phyloP scores from a whole-genome alignment of 2,113 vertebrate genomes.

The Corvus moneduloides region DNA sequence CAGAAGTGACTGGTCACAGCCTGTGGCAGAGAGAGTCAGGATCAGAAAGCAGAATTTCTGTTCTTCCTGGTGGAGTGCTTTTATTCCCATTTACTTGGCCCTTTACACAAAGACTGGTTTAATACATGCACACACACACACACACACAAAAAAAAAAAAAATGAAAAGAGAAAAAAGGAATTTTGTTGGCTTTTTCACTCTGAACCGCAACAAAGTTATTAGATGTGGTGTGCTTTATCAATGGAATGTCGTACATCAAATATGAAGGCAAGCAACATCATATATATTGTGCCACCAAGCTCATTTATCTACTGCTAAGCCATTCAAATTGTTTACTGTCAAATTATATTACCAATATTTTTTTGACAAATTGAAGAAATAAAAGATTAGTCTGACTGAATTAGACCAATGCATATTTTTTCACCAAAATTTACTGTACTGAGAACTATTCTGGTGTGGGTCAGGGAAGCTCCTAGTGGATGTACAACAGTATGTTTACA shows the following conservation, averaged over 20 bases:
- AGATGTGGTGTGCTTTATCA: background rate
- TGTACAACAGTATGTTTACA: background rate
- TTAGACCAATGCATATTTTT: background rate
- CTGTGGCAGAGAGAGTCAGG: background rate
- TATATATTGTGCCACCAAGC: background rate
- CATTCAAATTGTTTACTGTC: background rate
- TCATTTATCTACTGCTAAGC: background rate
- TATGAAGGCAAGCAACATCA: background rate
- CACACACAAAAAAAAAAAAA: background rate
- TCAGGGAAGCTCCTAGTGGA: background rate
- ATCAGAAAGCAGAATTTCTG: background rate
- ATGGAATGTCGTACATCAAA: background rate
- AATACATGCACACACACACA: background rate
- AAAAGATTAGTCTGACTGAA: background rate
- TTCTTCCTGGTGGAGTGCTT: background rate
- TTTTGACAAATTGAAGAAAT: background rate
- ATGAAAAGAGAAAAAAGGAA: rapidly evolving
- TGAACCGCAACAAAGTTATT: background rate
- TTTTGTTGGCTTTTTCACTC: background rate
- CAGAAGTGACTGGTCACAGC: background rate
- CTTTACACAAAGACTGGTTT: background rate
- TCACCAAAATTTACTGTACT: background rate
- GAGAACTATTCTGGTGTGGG: background rate
- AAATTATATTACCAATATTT: background rate
- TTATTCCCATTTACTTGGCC: background rate